phyloP scores from a whole-genome alignment of 2,888 invertebrate genomes.

The Ptychoptera contaminata region DNA sequence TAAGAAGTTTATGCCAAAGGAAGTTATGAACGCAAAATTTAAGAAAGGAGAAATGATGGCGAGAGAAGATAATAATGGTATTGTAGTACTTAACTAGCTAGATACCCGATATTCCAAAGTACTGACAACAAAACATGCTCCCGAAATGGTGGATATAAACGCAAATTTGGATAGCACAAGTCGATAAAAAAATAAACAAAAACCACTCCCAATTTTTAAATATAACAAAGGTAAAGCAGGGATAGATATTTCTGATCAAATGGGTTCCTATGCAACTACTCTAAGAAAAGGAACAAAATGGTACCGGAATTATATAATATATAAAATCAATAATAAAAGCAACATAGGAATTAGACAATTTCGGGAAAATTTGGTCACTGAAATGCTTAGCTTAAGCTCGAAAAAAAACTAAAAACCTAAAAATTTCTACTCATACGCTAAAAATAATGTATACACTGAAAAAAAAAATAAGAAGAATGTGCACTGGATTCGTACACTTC shows the following conservation, averaged over 20 bases:
- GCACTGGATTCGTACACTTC: background rate
- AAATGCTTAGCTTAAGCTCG: background rate
- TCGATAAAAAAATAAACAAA: constrained; percentile 7
- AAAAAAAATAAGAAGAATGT: background rate
- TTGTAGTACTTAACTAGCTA: too few species aligned
- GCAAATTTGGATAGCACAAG: background rate
- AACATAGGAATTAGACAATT: too few species aligned
- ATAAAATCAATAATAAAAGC: too few species aligned
- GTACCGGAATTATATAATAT: constrained; percentile 6
- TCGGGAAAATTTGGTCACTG: background rate
- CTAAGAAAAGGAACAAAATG: constrained; percentile 14
- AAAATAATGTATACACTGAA: background rate
- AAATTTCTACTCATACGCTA: background rate
- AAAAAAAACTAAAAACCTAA: background rate
- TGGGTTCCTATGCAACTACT: constrained; percentile 18
- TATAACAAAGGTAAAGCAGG: constrained; percentile 19
- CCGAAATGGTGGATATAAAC: too few species aligned
- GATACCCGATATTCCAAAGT: too few species aligned
- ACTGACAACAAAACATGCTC: too few species aligned
- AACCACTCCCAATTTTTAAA: constrained; percentile 15
- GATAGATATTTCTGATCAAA: constrained; percentile 19
- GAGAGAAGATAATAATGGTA: background rate
- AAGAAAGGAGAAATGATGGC: constrained; percentile 10
- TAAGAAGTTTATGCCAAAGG: constrained; percentile 14
- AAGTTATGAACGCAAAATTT: constrained; percentile 13